Evolutionary conservation across 2,113 vertebrate species (phyloP).

Genomic region (Piliocolobus tephrosceles): DNA sequence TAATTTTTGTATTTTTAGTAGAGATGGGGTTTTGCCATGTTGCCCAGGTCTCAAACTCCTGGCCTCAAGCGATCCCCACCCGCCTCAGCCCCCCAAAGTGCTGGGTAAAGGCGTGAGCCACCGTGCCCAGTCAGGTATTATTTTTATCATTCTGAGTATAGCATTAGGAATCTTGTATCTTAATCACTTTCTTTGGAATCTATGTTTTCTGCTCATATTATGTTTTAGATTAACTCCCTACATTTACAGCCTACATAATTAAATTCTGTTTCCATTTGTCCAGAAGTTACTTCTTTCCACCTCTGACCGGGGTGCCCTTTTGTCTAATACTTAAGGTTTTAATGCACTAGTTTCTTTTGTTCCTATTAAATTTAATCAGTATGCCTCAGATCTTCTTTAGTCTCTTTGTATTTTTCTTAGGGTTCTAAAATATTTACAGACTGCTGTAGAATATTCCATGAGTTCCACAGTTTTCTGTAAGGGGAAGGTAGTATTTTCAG

Average conservation of each 20-base stretch:
- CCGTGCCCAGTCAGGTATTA: background rate
- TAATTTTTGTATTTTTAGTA: no score
- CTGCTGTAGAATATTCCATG: background rate
- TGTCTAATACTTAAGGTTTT: background rate
- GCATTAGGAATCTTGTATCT: background rate
- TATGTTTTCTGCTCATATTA: background rate
- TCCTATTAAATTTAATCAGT: background rate
- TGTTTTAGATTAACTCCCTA: background rate
- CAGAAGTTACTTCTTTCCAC: background rate
- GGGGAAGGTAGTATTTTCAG: background rate
- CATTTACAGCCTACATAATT: background rate
- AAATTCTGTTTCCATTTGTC: background rate
- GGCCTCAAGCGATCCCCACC: no score
- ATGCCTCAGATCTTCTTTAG: background rate
- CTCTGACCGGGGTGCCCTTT: background rate
- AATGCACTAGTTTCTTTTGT: background rate
- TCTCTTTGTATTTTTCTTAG: background rate
- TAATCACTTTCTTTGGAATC: background rate
- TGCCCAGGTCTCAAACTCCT: no score
- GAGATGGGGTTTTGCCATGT: no score
- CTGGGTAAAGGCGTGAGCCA: no score
- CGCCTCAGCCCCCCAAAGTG: no score
- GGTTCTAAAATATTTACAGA: background rate
- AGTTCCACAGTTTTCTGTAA: background rate
- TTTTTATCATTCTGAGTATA: slow-evolving; percentile 16